Percentiles rank a stretch among this genome's conserved stretches.
Conservation (phyloP, 2,888 invertebrate species). For the Malacosoma neustria region DNA sequence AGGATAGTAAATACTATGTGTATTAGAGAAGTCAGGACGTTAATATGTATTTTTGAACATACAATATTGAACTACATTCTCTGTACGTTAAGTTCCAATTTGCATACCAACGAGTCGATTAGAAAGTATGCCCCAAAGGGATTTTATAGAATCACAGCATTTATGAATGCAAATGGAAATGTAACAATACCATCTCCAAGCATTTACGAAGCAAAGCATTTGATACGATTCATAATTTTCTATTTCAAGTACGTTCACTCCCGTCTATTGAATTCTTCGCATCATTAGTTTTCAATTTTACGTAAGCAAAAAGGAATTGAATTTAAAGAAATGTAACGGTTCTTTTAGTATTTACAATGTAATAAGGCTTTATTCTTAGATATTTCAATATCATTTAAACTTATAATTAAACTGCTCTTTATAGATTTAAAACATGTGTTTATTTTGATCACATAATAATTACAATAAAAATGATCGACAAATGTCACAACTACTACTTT, state of each 20-base stretch:
- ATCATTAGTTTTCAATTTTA: neutral
- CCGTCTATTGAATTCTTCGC: neutral
- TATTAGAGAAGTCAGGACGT: no score
- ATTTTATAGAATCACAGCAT: neutral
- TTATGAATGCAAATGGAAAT: constrained; percentile 16
- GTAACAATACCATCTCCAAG: constrained; percentile 14
- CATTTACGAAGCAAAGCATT: constrained; percentile 14
- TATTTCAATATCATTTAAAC: no score
- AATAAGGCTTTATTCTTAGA: no score
- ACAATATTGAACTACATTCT: neutral
- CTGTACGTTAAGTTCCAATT: neutral
- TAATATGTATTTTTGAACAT: neutral
- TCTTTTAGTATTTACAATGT: no score
- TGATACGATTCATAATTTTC: constrained; percentile 10
- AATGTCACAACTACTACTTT: no score
- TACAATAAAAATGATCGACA: no score
- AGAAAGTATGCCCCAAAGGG: neutral
- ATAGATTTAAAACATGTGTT: no score
- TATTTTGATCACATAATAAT: no score
- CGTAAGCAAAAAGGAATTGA: neutral
- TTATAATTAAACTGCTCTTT: no score
- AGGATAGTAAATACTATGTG: no score
- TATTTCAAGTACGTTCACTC: neutral
- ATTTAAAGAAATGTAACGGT: neutral
- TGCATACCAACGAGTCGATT: neutral